Base-by-base conservation (phyloP, 2,888 invertebrate species). In the Thecocarcelia acutangulata region DNA sequence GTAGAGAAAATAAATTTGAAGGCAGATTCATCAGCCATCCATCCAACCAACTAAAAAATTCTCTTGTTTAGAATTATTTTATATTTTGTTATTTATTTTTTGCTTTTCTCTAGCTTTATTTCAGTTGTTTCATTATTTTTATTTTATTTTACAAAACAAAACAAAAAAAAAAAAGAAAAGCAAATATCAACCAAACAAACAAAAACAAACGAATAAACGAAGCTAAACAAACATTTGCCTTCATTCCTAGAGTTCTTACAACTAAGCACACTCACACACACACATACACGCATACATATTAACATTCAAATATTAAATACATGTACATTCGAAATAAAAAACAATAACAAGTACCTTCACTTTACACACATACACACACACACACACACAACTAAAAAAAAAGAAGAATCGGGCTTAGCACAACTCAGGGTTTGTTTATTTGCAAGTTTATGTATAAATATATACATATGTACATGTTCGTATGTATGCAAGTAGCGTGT, bases 141-240 rank as follows among this genome's bases (percentile, higher is more conserved):
- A 17, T 66, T 77, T 63, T 72, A 54, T 72, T 80, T 76, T 72
- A 64, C 66, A 74, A 78, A 78, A 75, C 74, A 74, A 82, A 82
- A n/a, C n/a, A n/a, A 70, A 82, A 78, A 64, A 73, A 74, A 78
- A 74, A 74, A 74, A 82, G 78, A 70, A 82, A 82, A 82, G 78
- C 75, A 83, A 83, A 83, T 83, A 80, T 69, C 80, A 83, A 83
- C 83, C 79, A 80, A 83, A 80, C 83, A 80, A 85, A 84, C 85
- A 85, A 86, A 85, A 85, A 84, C 85, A 86, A 87, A 87, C 85
- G 86, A 83, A 83, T 76, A 83, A 84, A 84, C 86, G 86, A 87
- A 87, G 84, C 85, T 80, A 85, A 86, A 85, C 78, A 83, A 83
- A 83, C 84, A 83, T 82, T 84, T 83, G 83, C 76, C 79, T 80